Base-by-base conservation (phyloP, 2,888 invertebrate genomes). In the Pandemis cinnamomeana region DNA sequence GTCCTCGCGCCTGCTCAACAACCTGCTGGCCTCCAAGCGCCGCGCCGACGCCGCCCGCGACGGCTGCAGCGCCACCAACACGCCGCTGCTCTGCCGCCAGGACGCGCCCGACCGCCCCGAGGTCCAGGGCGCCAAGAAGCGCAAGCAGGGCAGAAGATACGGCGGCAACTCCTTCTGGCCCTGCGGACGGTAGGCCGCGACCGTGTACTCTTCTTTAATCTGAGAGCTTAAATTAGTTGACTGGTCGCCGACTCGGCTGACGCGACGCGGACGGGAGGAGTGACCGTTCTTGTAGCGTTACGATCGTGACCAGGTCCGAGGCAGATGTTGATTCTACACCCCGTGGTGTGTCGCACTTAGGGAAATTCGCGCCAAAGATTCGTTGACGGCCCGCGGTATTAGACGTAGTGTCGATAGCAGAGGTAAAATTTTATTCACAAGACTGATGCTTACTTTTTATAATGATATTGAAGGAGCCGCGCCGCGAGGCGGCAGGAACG, bases 391-490 rank as follows among this genome's bases (percentile, higher is more conserved):
- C 80, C 83, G 84, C 81, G 81, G 80, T 80, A 81, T 82, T 84
- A 83, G 78, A 82, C 78, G 76, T 82, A 82, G 82, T 78, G 77
- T 79, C 82, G 80, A 80, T 85, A 86, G 88, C 87, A 81, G 86
- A 83, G 83, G 86, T 83, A 84, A 86, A 87, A 71, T 70, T 87
- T 88, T 87, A 88, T 85, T 87, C 84, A 92, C 90, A 93, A 93
- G 93, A 93, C 93, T 93, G 93, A 93, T 91, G 87, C 87, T 88
- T 86, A 87, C 85, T 87, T 91, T 92, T 91, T 93, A 91, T 91
- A 88, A 91, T 87, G 89, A 89, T 90, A 88, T 88, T 87, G 84
- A 82, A 83, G 27, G 76, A 76, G 73, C 75, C 68, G 58, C 76
- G 60, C 44, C 71, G 79, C 76, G 78, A 78, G 77, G 78, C 71